Evolutionary conservation across 2,113 vertebrate genomes (phyloP).

Genomic region (Brachionichthys hirsutus): DNA sequence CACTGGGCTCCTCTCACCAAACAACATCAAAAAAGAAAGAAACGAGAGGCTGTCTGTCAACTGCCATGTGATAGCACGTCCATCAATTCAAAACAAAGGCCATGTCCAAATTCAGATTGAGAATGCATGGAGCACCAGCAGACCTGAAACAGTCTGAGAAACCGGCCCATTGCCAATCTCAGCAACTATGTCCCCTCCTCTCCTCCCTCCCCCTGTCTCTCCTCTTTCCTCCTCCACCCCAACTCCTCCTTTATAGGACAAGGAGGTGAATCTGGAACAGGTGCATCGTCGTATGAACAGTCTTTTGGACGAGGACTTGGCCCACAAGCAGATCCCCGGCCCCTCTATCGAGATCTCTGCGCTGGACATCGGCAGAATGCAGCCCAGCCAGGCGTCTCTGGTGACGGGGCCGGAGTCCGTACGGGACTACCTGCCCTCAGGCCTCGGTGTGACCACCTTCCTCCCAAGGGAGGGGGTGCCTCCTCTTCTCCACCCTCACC

Average conservation of each 20-base stretch:
- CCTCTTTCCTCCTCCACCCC: slow-evolving; percentile 17
- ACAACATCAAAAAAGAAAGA: slow-evolving; percentile 4
- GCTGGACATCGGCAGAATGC: slow-evolving; percentile 93
- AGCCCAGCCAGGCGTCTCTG: slow-evolving; percentile 79
- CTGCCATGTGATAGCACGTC: slow-evolving; percentile 7
- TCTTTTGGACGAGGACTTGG: slow-evolving; percentile 97
- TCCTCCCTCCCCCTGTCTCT: slow-evolving; percentile 28
- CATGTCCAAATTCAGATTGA: slow-evolving; percentile 11
- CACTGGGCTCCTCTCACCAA: slow-evolving; percentile 26
- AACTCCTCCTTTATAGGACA: slow-evolving; percentile 82
- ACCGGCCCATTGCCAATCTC: slow-evolving; percentile 71
- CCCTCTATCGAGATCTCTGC: slow-evolving; percentile 97
- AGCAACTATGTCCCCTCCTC: slow-evolving; percentile 71
- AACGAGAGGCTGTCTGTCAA: slow-evolving; percentile 16
- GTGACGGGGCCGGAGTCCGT: slow-evolving; percentile 80
- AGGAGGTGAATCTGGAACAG: slow-evolving; percentile 98
- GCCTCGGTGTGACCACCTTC: slow-evolving; percentile 93
- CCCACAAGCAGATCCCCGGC: slow-evolving; percentile 94
- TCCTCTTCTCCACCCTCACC: slow-evolving; percentile 72
- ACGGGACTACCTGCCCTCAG: slow-evolving; percentile 90
- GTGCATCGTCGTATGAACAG: slow-evolving; percentile 97
- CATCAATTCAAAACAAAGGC: slow-evolving; percentile 13
- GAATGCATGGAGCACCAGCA: slow-evolving; percentile 58
- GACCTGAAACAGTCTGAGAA: slow-evolving; percentile 51
- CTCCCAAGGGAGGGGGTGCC: slow-evolving; percentile 86